These are phyloP conservation scores for Patella ulyssiponensis DNA, from an alignment of 2,888 invertebrate species.

Conservation along the genomic window DNA sequence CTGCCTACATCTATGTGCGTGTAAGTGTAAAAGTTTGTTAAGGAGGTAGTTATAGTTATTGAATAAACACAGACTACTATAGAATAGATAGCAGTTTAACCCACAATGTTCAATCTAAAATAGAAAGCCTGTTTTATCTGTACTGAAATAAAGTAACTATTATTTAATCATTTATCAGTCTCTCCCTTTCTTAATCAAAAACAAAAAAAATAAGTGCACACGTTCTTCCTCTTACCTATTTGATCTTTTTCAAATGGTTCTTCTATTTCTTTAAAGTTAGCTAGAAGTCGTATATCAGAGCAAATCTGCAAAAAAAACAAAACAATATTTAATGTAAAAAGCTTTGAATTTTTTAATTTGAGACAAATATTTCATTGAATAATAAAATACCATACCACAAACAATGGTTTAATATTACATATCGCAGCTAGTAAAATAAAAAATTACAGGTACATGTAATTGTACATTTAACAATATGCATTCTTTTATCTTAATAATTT, in stretches of 20 bases:
- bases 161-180: neutral
- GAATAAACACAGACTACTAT: neutral
- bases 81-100: neutral
- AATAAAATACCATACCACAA: neutral
- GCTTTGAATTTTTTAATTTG: neutral
- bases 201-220: neutral
- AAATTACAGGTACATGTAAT: too few relatives aligned
- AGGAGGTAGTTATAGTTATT: neutral
- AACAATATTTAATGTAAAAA: neutral
- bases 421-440: too few relatives aligned
- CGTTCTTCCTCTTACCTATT: constrained; percentile 77
- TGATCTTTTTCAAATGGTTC: constrained; percentile 97
- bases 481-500: too few relatives aligned
- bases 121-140: too few relatives aligned
- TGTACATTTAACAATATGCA: too few relatives aligned
- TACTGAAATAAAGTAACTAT: neutral
- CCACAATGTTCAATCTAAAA: too few relatives aligned
- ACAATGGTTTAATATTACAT: too few relatives aligned
- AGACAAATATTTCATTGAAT: neutral
- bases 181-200: neutral
- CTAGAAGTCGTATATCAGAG: constrained; percentile 91
- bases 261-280: constrained; percentile 94
- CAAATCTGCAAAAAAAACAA: constrained; percentile 79
- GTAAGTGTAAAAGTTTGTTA: neutral
- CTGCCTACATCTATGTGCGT: too few relatives aligned